phyloP scores from a whole-genome alignment of 2,113 vertebrate genomes.

The Eptesicus fuscus region DNA sequence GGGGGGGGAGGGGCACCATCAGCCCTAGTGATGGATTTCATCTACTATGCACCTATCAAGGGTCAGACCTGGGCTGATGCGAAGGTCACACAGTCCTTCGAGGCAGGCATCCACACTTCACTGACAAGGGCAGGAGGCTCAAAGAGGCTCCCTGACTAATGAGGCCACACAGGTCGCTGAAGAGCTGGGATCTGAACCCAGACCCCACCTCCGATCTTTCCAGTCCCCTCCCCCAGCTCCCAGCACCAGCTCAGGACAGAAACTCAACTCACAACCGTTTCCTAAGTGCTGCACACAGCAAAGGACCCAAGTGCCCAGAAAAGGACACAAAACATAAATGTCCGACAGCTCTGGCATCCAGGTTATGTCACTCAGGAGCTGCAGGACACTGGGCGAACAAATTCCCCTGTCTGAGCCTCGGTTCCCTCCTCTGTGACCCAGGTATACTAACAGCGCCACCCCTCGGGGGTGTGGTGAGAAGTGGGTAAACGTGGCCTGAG shows the following conservation, averaged over 20 bases:
- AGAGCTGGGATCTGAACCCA: not conserved
- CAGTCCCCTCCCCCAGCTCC: not conserved
- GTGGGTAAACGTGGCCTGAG: not conserved
- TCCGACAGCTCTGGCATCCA: fast-evolving
- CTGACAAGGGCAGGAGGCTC: not conserved
- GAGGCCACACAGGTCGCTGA: not conserved
- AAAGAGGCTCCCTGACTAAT: not conserved
- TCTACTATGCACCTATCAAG: not conserved
- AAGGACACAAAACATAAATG: not conserved
- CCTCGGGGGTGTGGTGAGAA: not conserved
- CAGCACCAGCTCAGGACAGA: not conserved
- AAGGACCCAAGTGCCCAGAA: not conserved
- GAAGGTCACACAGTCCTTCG: not conserved
- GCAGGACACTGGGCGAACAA: not conserved
- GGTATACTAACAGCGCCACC: not conserved
- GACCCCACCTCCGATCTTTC: not conserved
- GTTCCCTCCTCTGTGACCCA: not conserved
- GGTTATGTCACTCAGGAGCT: not conserved
- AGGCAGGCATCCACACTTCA: not conserved
- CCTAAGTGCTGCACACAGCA: not conserved
- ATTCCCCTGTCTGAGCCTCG: not conserved
- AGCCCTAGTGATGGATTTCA: not conserved
- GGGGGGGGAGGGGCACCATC: not conserved
- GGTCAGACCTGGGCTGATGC: too few species aligned
- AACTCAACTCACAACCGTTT: not conserved